phyloP scores from a whole-genome alignment of 2,113 vertebrate species.

The Oncorhynchus gorbuscha region DNA sequence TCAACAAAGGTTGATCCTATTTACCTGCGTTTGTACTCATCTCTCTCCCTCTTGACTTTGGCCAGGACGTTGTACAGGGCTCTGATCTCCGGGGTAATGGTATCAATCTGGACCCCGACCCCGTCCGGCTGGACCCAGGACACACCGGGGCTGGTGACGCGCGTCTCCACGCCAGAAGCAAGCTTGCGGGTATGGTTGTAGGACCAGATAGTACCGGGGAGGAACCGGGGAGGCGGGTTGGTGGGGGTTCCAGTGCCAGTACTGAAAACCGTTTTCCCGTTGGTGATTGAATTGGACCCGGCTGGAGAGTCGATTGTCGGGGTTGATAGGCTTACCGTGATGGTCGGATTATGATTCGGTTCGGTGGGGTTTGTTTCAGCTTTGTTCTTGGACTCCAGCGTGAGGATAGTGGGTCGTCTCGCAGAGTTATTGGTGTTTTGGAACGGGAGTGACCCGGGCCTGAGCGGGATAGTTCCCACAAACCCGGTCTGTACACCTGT shows the following conservation, averaged over 20 bases:
- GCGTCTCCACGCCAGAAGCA: constrained; percentile 81
- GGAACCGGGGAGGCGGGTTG: constrained; percentile 77
- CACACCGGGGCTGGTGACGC: constrained; percentile 87
- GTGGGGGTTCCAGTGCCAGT: constrained; percentile 45
- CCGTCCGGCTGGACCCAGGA: constrained; percentile 95
- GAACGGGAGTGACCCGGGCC: constrained; percentile 68
- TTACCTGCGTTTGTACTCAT: constrained; percentile 96
- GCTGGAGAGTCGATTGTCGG: constrained; percentile 67
- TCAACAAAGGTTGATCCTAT: constrained; percentile 18
- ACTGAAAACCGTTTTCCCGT: constrained; percentile 25
- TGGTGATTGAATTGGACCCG: constrained; percentile 27
- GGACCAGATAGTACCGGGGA: constrained; percentile 94
- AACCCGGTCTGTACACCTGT: constrained; percentile 88
- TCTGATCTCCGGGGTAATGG: constrained; percentile 97
- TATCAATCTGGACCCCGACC: constrained; percentile 96
- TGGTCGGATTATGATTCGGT: constrained; percentile 46
- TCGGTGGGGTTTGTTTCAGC: constrained; percentile 44
- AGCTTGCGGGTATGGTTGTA: constrained; percentile 88
- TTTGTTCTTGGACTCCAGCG: constrained; percentile 31
- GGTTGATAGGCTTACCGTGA: constrained; percentile 67
- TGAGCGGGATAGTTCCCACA: constrained; percentile 80
- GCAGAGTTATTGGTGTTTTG: constrained; percentile 76
- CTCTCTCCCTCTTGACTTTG: constrained; percentile 94
- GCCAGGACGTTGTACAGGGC: constrained; percentile 96
- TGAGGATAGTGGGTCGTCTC: constrained; percentile 68